phyloP scores from a whole-genome alignment of 2,888 invertebrate genomes.

The Lobophora halterata region DNA sequence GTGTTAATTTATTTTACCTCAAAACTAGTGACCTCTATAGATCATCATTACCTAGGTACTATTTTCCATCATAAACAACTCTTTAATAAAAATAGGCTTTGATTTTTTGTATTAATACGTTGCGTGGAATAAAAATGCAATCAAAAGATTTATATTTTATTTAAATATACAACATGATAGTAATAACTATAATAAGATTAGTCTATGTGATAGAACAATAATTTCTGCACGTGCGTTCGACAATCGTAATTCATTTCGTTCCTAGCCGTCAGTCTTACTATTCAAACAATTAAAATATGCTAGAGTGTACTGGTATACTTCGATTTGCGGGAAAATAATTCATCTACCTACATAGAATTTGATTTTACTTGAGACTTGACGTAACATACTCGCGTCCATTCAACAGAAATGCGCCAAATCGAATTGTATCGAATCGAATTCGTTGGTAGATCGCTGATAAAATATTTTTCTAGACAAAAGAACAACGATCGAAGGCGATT shows the following conservation, averaged over 20 bases:
- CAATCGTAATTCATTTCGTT: conserved; percentile 52
- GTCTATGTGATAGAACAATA: conserved; percentile 70
- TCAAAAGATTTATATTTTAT: conserved; percentile 59
- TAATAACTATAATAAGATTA: conserved; percentile 69
- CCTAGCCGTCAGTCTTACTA: conserved; percentile 57
- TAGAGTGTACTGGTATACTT: too few relatives aligned
- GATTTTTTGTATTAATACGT: conserved; percentile 3
- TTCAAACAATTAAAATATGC: conserved; percentile 10
- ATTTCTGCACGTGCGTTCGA: conserved; percentile 56
- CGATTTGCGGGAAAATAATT: conserved; percentile 31
- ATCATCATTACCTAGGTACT: too few relatives aligned
- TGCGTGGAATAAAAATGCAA: conserved; percentile 27
- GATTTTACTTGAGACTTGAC: conserved; percentile 8
- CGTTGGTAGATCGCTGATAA: too few relatives aligned
- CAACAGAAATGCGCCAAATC: too few relatives aligned
- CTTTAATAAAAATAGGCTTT: too few relatives aligned
- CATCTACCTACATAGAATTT: conserved; percentile 4
- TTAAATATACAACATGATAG: conserved; percentile 78
- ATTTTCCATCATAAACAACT: too few relatives aligned
- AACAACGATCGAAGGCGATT: too few relatives aligned
- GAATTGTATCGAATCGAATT: too few relatives aligned
- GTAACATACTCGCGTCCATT: too few relatives aligned
- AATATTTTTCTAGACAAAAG: too few relatives aligned
- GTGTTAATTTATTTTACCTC: too few relatives aligned
- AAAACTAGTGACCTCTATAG: too few relatives aligned